Evolutionary conservation across 2,888 invertebrate genomes (phyloP), one percentile per base, ranked within the genome.

Genomic region (Drosophila anomalata): DNA sequence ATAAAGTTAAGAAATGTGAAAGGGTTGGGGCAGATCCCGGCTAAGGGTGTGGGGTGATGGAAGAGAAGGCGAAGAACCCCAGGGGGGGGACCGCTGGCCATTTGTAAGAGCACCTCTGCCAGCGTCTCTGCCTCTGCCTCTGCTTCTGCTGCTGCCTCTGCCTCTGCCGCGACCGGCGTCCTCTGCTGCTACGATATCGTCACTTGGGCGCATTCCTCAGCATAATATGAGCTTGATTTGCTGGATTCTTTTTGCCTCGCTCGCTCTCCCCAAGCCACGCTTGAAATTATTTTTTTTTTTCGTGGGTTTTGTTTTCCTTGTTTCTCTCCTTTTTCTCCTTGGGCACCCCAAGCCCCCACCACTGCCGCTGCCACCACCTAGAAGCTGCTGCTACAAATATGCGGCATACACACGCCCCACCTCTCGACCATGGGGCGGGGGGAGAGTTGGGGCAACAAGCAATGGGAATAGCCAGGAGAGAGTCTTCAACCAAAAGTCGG

Each of bases 161-260:
- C 11, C 29, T 41, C 44, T 44, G 44, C 44, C 44, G 12, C 22
- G 44, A 20, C 44, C 44, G 63, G 47, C 62, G 74, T 73, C 72
- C 84, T 61, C 80, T 87, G 79, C 85, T 89, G 89, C 90, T 85
- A 90, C 89, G 86, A 88, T 87, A 89, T 89, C 89, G 89, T 89
- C 89, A 89, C 89, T 89, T 89, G 90, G 90, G 90, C 88, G 88
- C 90, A 89, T 89, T 89, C 89, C 90, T 87, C 73, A 86, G 86
- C 88, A 89, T 88, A 89, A 90, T 90, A 84, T 89, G 88, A 88
- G 89, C 90, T 90, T 90, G 90, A 89, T 89, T 90, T 89, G 90
- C 89, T 90, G 89, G 86, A 89, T 89, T 88, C 87, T 89, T 87
- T 85, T 86, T 79, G 73, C 73, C 46, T 47, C 46, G 17, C 41